These are phyloP conservation scores for Calonectris borealis DNA, from an alignment of 2,113 vertebrate genomes.

Conservation along the genomic window DNA sequence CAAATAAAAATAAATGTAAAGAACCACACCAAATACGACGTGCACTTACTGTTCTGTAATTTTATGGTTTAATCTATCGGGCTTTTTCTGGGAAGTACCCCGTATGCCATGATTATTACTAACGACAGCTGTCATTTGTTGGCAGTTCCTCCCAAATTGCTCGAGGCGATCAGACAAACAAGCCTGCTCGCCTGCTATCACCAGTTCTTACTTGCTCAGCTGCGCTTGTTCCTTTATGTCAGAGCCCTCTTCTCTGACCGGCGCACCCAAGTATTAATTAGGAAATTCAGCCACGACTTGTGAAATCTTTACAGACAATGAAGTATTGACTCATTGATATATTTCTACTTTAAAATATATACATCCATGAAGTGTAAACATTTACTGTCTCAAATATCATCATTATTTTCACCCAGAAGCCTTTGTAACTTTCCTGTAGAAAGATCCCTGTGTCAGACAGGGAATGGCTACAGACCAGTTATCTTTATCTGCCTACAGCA, in stretches of 20 bases:
- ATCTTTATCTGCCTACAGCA: neutral
- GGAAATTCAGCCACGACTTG: neutral
- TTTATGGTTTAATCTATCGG: neutral
- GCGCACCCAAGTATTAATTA: neutral
- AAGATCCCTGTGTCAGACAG: neutral
- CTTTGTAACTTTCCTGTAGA: neutral
- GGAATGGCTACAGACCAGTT: neutral
- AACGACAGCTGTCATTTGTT: neutral
- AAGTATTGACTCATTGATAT: neutral
- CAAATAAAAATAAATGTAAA: neutral
- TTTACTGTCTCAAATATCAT: neutral
- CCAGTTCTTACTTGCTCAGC: neutral
- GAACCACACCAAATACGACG: neutral
- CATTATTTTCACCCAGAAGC: neutral
- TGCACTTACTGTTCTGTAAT: neutral
- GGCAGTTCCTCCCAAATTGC: neutral
- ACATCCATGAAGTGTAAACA: neutral
- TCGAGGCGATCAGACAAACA: neutral
- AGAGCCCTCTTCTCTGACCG: neutral
- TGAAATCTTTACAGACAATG: neutral
- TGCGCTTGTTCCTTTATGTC: neutral
- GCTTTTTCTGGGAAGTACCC: neutral
- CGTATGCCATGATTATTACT: neutral
- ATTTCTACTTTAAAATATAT: neutral
- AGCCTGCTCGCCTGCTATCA: neutral